Percentiles rank a stretch among this genome's conserved stretches.
phyloP scores from a whole-genome alignment of 2,113 vertebrate genomes.

The Calidris pygmaea region DNA sequence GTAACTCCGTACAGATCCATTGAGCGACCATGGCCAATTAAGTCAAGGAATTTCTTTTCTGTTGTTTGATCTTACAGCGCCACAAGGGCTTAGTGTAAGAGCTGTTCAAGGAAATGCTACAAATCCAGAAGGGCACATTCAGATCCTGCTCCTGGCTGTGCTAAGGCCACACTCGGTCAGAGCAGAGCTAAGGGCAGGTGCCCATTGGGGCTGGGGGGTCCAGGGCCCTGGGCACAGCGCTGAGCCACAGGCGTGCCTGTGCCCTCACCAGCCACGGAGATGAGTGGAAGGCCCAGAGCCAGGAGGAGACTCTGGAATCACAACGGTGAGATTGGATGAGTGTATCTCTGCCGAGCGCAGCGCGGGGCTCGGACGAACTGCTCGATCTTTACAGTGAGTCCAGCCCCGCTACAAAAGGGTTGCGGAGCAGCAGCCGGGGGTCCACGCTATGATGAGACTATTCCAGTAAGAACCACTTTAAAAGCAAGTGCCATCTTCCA shows the following conservation, averaged over 20 bases:
- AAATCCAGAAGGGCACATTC: neutral
- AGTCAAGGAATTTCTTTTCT: neutral
- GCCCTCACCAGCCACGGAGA: neutral
- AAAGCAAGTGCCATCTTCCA: too few species aligned
- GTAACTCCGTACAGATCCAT: neutral
- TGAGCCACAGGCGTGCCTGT: neutral
- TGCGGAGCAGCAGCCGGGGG: too few species aligned
- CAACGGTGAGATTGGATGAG: too few species aligned
- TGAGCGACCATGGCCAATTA: neutral
- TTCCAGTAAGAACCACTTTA: too few species aligned
- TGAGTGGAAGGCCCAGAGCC: neutral
- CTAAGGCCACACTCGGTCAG: neutral
- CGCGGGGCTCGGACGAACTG: too few species aligned
- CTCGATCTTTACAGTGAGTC: too few species aligned
- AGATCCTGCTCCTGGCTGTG: neutral
- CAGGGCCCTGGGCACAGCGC: neutral
- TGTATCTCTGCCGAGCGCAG: too few species aligned
- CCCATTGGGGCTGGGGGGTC: too few species aligned
- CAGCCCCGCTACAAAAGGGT: too few species aligned
- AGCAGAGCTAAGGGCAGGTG: neutral
- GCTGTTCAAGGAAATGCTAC: neutral
- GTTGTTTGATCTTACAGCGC: neutral
- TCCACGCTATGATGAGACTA: too few species aligned
- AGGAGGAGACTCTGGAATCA: neutral
- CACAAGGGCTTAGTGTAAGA: neutral